Conservation (phyloP, 2,888 invertebrate genomes). For the Himalopsyche anomala region DNA sequence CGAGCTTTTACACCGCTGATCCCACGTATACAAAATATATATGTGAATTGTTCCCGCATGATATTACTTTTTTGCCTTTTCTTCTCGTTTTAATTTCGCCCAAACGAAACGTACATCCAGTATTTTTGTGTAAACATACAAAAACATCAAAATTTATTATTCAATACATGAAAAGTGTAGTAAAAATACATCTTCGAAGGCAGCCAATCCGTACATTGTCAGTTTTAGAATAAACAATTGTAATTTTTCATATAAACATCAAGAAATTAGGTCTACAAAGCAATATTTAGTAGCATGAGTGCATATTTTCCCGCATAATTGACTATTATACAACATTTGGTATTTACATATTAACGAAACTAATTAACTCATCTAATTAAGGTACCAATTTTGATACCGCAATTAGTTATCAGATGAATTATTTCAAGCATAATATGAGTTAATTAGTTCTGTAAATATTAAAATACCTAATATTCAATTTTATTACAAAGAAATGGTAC, state of each 20-base stretch:
- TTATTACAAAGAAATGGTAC: too few relatives aligned
- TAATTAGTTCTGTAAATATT: too few relatives aligned
- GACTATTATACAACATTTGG: not conserved
- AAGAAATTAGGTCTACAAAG: constrained; percentile 12
- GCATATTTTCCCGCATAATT: constrained; percentile 8
- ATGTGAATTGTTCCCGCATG: constrained; percentile 55
- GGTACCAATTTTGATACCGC: too few relatives aligned
- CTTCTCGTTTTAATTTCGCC: not conserved
- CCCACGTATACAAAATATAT: constrained; percentile 53
- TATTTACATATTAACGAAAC: not conserved
- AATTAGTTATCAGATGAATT: too few relatives aligned
- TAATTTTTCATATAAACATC: not conserved
- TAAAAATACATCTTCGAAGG: constrained; percentile 33
- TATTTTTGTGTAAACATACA: constrained; percentile 19
- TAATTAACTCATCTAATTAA: not conserved
- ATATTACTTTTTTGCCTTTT: constrained; percentile 35
- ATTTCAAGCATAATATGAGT: too few relatives aligned
- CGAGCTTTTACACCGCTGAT: not conserved
- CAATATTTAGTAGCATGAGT: constrained; percentile 35
- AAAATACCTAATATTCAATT: too few relatives aligned
- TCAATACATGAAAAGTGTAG: not conserved
- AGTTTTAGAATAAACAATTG: not conserved
- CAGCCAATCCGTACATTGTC: not conserved
- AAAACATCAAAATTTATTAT: not conserved
- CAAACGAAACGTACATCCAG: not conserved